A percentile compares a stretch with the other conserved stretches of the same genome.
phyloP scores from a whole-genome alignment of 2,797 vertebrate genomes.

The Paedocypris micromegethes region DNA sequence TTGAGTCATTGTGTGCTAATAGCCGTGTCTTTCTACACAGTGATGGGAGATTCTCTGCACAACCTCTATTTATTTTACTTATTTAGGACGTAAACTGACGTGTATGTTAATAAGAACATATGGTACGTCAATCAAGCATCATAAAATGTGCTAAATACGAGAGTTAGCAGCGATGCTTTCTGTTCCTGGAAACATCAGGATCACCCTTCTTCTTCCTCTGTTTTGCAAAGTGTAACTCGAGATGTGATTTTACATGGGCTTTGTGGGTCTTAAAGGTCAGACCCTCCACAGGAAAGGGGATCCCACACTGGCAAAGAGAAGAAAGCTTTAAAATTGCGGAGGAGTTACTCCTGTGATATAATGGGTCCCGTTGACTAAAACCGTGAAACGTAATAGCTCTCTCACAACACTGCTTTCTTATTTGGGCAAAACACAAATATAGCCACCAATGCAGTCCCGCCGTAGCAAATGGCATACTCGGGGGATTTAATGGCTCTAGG shows the following conservation, averaged over 20 bases:
- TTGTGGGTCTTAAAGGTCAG: constrained; percentile 53
- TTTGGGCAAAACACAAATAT: constrained; percentile 70
- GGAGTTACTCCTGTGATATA: constrained; percentile 56
- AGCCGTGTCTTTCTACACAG: constrained; percentile 2
- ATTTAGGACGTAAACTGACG: not conserved
- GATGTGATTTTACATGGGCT: constrained; percentile 51
- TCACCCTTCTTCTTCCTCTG: not conserved
- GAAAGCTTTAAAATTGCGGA: constrained; percentile 56
- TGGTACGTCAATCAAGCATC: too few relatives aligned
- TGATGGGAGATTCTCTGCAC: constrained; percentile 1
- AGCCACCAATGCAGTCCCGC: constrained; percentile 53
- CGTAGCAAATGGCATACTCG: constrained; percentile 51
- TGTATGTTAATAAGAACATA: too few relatives aligned
- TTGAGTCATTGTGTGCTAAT: constrained; percentile 39
- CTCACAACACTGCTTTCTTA: constrained; percentile 60
- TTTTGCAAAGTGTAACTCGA: constrained; percentile 27
- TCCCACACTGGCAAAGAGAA: constrained; percentile 40
- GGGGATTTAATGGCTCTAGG: constrained; percentile 69
- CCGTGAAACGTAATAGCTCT: constrained; percentile 61
- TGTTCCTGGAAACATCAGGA: not conserved
- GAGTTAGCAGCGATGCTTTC: too few relatives aligned
- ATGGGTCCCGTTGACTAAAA: constrained; percentile 57
- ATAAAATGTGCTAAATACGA: too few relatives aligned
- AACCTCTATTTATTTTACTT: not conserved
- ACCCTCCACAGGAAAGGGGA: constrained; percentile 55